Conservation (phyloP, 1,140 invertebrate species). For the Artemia franciscana region DNA sequence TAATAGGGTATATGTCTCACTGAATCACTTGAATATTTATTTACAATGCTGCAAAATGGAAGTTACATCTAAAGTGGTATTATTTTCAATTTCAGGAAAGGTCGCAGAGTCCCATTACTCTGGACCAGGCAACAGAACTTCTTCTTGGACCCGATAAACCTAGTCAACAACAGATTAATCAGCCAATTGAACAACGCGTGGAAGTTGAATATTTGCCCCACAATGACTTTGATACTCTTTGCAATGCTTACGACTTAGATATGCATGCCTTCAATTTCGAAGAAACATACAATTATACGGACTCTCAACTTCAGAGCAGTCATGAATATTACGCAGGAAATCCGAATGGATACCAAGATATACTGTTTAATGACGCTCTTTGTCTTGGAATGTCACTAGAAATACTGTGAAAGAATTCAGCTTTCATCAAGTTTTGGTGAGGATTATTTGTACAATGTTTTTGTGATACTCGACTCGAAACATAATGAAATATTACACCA, state of each 20-base stretch:
- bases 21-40: too few relatives aligned
- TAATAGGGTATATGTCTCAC: too few relatives aligned
- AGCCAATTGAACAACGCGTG: not conserved
- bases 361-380: not conserved
- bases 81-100: not conserved
- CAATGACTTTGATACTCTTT: not conserved
- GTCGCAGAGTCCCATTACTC: not conserved
- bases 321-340: not conserved
- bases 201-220: not conserved
- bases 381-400: not conserved
- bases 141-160: not conserved
- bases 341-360: not conserved
- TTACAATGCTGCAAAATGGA: too few relatives aligned
- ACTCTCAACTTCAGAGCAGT: not conserved
- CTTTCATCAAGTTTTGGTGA: too few relatives aligned
- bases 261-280: not conserved
- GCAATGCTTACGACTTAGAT: not conserved
- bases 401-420: not conserved
- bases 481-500: too few relatives aligned
- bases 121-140: not conserved
- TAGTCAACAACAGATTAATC: not conserved
- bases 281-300: not conserved
- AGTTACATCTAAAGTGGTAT: too few relatives aligned
- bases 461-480: too few relatives aligned
- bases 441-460: too few relatives aligned